Evolutionary conservation across 2,113 vertebrate species (phyloP), one percentile per base, ranked within the genome.

Genomic region (Plecotus auritus): DNA sequence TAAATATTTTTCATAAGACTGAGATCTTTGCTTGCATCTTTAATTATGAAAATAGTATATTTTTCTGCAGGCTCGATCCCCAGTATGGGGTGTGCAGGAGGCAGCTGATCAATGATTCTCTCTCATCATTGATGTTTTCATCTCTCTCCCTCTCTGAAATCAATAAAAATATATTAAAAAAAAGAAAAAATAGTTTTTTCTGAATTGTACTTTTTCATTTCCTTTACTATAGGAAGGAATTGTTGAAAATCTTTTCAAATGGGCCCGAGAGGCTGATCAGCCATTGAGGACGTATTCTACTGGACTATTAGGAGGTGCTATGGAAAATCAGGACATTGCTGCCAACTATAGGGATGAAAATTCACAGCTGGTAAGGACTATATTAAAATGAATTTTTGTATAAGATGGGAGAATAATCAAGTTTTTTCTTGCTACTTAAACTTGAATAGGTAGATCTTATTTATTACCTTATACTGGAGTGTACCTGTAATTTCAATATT

Each of bases 241-340:
- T 96, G 99, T 99, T 84, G 99, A 99, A 98, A 99, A 99, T 93
- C 98, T 99, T 77, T 99, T 99, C 89, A 99, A 99, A 92, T 99
- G 99, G 99, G 99, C 99, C 0, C 98, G 99, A 96, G 99, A 99
- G 97, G 99, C 99, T 1, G 99, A 99, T 97, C 99, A 99, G 89
- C 99, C 99, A 0, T 98, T 99, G 59, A 98, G 99, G 95, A 99
- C 99, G 0, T 99, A 99, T 0, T 99, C 99, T 91, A 99, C 99
- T 0, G 99, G 99, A 64, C 98, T 99, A 35, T 97, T 99, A 89
- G 99, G 99, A n/a, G 99, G 99, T 66, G 99, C 99, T 95, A 99
- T 99, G 99, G 99, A 99, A 98, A 99, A 99, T 97, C 99, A 99
- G 98, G 99, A 99, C 97, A 99, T 99, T 86, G 99, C 99, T 97